These are phyloP conservation scores for Panopea generosa DNA, from an alignment of 2,888 invertebrate species.

Conservation along the genomic window DNA sequence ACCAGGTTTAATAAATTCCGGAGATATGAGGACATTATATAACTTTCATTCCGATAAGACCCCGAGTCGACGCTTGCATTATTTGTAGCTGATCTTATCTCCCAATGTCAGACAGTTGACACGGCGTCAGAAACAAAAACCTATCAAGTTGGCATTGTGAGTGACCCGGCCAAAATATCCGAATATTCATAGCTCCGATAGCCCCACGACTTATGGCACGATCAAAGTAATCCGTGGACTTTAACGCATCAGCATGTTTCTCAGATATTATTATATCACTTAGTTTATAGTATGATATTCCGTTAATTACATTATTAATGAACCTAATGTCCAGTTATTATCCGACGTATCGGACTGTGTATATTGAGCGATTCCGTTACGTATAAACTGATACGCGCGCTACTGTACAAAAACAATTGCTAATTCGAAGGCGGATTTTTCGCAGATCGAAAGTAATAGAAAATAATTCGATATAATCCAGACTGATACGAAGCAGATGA, in stretches of 20 bases:
- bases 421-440: conserved; percentile 55
- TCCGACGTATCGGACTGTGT: conserved; percentile 3
- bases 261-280: conserved; percentile 16
- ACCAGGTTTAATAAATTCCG: too few relatives aligned
- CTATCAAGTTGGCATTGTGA: too few relatives aligned
- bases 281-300: conserved; percentile 18
- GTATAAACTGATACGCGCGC: conserved; percentile 27
- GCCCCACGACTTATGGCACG: too few relatives aligned
- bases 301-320: conserved; percentile 45
- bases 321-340: conserved; percentile 24
- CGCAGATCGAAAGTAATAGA: conserved; percentile 51
- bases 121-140: too few relatives aligned
- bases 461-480: conserved; percentile 57
- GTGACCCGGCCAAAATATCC: too few relatives aligned
- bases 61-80: too few relatives aligned
- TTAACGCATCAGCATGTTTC: conserved; percentile 13
- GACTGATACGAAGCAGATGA: conserved; percentile 55
- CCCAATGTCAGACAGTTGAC: too few relatives aligned
- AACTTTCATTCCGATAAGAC: too few relatives aligned
- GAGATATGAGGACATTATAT: too few relatives aligned
- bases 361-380: conserved; percentile 48
- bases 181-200: too few relatives aligned
- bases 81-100: too few relatives aligned
- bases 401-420: conserved; percentile 50
- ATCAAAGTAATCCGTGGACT: too few relatives aligned